Evolutionary conservation across 2,888 invertebrate species (phyloP), one percentile per base, ranked within the genome.

Genomic region (Leptothorax acervorum): DNA sequence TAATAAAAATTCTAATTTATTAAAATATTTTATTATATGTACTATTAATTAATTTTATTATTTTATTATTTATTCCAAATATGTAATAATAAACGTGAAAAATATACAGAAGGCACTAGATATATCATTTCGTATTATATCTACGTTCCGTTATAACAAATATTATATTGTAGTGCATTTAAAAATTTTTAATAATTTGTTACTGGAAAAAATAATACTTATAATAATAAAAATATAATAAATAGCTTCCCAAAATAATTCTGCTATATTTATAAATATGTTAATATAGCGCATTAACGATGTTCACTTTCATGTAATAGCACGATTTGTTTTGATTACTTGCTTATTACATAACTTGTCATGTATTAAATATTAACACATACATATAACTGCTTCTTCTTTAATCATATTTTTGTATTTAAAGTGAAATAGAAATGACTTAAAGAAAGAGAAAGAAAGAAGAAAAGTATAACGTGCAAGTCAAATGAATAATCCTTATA

Each of bases 321-420:
- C 39, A 70, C 15, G 23, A 68, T 75, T 81, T 57, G 45, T 81
- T 81, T 81, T 75, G 57, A 81, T 84, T 85, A 82, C 12, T 62
- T 53, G n/a, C 31, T 83, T 85, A 63, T 70, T 63, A 78, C 18
- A 70, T 79, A 70, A 53, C 45, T 1, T 42, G 18, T 79, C 48
- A 45, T 45, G 28, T 68, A 31, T 79, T 79, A 79, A 68, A 60
- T 71, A 71, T 81, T 39, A 60, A 71, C 45, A 78, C 18, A 28
- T 42, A 70, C 3, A 2, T 23, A 68, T n/a, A 39, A 48, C 9
- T 55, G 6, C 8, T 35, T 23, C 31, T 57, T 42, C n/a, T 71
- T 71, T 23, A 71, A 18, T 3, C 28, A 18, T n/a, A 15, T 42
- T 60, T 45, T 48, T 28, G 5, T 28, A 65, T 48, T 70, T 68